Evolutionary conservation across 2,888 invertebrate species (phyloP), one percentile per base, ranked within the genome.

Genomic region (Carcina quercana): DNA sequence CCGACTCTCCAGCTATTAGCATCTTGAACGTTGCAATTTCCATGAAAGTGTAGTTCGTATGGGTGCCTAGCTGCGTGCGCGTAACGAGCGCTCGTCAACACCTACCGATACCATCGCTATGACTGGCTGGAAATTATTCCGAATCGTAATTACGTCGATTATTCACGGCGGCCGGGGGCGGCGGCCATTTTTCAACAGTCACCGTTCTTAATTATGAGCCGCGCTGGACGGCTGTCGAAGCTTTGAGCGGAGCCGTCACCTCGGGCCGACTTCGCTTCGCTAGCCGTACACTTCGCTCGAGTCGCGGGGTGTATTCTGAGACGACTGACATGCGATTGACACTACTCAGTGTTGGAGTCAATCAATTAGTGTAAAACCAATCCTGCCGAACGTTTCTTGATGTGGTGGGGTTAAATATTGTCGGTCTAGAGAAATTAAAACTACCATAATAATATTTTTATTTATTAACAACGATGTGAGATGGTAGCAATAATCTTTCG

Each of bases 151-250:
- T 83, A 83, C 82, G 78, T 65, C 83, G 82, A 83, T 83, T 83
- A 82, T 83, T 83, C 82, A 83, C 82, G 83, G 83, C 76, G 75
- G 80, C 82, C 80, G 79, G 82, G 82, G 82, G 80, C 82, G 80
- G 80, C 80, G 57, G 79, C 79, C 79, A 82, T 83, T 83, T 83
- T 83, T 82, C 82, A 82, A 82, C 80, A 83, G 83, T 83, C 83
- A 83, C 83, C 79, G 78, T 83, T 83, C 83, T 83, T 83, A 83
- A 83, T 82, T 83, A 83, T 82, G 80, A 82, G 72, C 74, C 70
- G 71, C 61, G 71, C 65, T 79, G 82, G 82, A 80, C 79, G 82
- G 82, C 82, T 80, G 82, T 82, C 82, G 82, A 82, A 75, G 79
- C 82, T 82, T 82, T 83, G 82, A 82, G 79, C 56, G 69, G 72